Conservation (phyloP, 1,140 invertebrate genomes). For the Argopecten irradians region DNA sequence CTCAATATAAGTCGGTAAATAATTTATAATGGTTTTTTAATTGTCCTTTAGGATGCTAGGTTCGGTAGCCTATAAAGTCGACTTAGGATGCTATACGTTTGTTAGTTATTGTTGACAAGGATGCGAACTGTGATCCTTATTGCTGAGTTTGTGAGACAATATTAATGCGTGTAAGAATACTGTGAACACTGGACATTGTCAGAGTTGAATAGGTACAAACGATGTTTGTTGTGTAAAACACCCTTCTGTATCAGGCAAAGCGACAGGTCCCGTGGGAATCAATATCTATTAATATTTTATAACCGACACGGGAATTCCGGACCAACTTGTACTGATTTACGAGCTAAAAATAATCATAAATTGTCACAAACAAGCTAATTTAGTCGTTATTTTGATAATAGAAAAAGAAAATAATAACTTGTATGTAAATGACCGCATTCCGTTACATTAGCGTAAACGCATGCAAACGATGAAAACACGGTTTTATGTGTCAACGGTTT, state of each 20-base stretch:
- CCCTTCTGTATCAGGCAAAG: neutral
- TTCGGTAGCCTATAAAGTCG: no score
- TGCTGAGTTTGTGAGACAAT: neutral
- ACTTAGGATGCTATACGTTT: no score
- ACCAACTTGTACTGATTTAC: neutral
- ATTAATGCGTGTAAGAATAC: no score
- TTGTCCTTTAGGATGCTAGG: no score
- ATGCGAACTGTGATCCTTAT: neutral
- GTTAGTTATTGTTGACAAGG: neutral
- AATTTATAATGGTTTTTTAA: no score
- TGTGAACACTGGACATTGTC: no score
- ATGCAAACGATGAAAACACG: neutral
- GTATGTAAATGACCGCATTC: neutral
- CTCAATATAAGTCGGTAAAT: no score
- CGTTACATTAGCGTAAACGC: neutral
- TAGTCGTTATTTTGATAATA: neutral
- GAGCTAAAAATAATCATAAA: slow-evolving; percentile 18
- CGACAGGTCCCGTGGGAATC: neutral
- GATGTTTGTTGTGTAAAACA: neutral
- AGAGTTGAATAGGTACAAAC: neutral
- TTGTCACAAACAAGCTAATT: neutral
- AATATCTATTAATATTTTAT: neutral
- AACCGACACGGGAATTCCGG: neutral
- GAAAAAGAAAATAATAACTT: neutral
- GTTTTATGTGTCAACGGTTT: neutral